Evolutionary conservation across 2,113 vertebrate genomes (phyloP).

Genomic region (Piaya cayana): DNA sequence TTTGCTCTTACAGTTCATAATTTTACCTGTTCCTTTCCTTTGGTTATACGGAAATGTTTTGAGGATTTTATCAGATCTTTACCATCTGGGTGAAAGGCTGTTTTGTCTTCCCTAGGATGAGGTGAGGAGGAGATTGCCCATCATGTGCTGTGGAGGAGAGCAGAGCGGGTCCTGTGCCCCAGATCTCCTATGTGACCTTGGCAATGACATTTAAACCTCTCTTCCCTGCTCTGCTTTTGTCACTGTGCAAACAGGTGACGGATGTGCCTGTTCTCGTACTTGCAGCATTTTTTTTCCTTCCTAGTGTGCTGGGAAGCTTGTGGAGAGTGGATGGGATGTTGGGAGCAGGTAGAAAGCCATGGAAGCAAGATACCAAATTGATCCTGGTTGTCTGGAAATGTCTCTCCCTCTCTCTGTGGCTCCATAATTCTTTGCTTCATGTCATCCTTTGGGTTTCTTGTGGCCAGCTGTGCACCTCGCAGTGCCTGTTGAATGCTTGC

Average conservation of each 20-base stretch:
- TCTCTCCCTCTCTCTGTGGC: background rate
- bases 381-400: rapidly evolving
- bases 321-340: rapidly evolving
- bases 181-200: background rate
- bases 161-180: background rate
- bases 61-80: rapidly evolving
- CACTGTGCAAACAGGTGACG: background rate
- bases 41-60: rapidly evolving
- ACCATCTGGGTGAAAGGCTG: background rate
- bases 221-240: background rate
- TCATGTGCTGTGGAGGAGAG: rapidly evolving
- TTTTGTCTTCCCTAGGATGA: background rate
- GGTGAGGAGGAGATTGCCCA: background rate
- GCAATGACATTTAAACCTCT: background rate
- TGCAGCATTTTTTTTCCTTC: background rate
- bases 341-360: background rate
- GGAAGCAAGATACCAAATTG: background rate
- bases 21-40: background rate
- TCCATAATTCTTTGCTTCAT: rapidly evolving
- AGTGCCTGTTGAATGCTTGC: background rate
- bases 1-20: rapidly evolving
- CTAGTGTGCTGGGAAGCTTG: rapidly evolving
- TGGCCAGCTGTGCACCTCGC: background rate
- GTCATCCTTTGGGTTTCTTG: rapidly evolving
- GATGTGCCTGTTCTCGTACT: background rate